Base-by-base conservation (phyloP, 2,888 invertebrate genomes). In the Unio pictorum region DNA sequence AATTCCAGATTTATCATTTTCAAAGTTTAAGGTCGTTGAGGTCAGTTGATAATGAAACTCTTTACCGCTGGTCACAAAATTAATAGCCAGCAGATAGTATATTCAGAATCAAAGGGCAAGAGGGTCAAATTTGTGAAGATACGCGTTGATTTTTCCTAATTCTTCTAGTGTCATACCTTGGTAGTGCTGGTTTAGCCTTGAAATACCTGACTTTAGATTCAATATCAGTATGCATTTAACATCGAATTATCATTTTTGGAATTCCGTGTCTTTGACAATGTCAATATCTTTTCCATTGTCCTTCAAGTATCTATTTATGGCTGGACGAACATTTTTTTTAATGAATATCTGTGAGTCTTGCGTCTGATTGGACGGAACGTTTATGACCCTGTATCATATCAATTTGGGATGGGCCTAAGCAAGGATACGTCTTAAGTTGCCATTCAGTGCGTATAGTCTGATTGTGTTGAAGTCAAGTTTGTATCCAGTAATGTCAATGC, bases 261-360 rank as follows among this genome's bases (percentile, higher is more conserved):
- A 65, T 23, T 66, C 58, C 20, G 0, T 58, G 15, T 69, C 66
- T 3, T 23, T 55, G 0, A 56, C 59, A 26, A 69, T 61, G 54
- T 66, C 62, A 3, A 69, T 66, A 5, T 69, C 30, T 45, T 58
- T 61, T 0, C 54, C 5, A 23, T 23, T 23, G 23, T 23, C 23
- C 23, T 23, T 23, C 23, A 23, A 66, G 20, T 66, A 54, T 7
- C 69, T 23, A n/a, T 69, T 69, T 30, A 69, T 69, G 23, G 45
- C 66, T 8, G 45, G 11, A 1, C 66, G 26, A 20, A 68, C 60
- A 60, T 26, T 60, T 26, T 60, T 11, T 28, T 59, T 3, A 68
- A 18, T 0, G 28, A 60, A n/a, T 62, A 23, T 69, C 18, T 57
- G 61, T 34, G 59, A 68, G 5, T 60, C 7, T 4, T 11, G 23